Conservation (phyloP, 1,140 invertebrate genomes). For the Temnothorax longispinosus region DNA sequence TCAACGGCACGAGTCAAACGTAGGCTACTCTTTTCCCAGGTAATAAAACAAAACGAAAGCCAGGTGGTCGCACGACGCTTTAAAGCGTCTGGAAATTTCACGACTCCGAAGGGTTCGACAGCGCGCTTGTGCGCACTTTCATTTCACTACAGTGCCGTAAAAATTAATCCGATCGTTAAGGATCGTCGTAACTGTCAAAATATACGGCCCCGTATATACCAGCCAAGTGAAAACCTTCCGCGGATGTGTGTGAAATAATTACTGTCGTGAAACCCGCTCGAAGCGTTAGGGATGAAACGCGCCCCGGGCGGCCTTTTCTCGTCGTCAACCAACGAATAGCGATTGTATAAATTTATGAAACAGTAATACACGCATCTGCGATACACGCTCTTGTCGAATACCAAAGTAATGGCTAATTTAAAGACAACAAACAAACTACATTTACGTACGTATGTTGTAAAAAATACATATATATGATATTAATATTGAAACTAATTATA, state of each 20-base stretch:
- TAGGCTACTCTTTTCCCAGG: neutral
- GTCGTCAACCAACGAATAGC: constrained; percentile 26
- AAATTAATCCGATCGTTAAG: constrained; percentile 84
- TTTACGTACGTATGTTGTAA: neutral
- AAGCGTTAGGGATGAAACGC: constrained; percentile 26
- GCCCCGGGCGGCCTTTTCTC: constrained; percentile 15
- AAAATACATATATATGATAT: neutral
- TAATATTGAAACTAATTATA: neutral
- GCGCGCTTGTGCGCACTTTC: constrained; percentile 67
- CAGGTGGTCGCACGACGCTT: constrained; percentile 30
- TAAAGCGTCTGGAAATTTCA: constrained; percentile 57
- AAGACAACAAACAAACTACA: neutral
- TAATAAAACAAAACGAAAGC: constrained; percentile 49
- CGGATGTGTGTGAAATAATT: constrained; percentile 60
- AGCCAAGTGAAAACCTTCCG: constrained; percentile 70
- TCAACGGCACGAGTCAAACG: constrained; percentile 8
- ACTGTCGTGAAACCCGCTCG: constrained; percentile 40
- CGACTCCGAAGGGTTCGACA: neutral
- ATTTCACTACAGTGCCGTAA: constrained; percentile 78
- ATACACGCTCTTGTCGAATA: neutral
- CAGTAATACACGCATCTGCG: neutral
- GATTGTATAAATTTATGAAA: constrained; percentile 33
- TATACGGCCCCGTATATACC: constrained; percentile 78
- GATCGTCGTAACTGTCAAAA: constrained; percentile 81
- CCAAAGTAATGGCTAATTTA: neutral